Conservation (phyloP, 2,888 invertebrate genomes). For the Mantis religiosa region DNA sequence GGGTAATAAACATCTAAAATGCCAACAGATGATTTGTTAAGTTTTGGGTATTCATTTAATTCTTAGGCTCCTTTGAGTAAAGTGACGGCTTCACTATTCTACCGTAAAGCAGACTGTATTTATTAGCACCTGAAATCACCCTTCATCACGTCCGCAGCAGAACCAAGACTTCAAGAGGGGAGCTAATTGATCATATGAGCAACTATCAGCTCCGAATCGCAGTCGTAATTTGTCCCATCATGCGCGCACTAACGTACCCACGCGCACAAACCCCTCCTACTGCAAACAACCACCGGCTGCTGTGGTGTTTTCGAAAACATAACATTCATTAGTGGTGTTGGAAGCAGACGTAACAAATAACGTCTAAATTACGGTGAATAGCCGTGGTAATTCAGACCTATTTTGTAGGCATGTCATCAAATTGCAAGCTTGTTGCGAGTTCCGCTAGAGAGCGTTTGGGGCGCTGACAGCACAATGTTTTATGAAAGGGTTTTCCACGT, state of each 20-base stretch:
- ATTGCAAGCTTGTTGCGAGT: neutral
- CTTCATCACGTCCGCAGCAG: neutral
- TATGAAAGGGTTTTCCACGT: neutral
- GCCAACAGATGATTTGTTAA: no score
- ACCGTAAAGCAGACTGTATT: no score
- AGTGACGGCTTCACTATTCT: no score
- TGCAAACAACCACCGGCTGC: neutral
- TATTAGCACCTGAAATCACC: no score
- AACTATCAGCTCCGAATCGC: neutral
- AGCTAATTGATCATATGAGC: neutral
- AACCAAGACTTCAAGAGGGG: neutral
- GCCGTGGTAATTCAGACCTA: constrained; percentile 4
- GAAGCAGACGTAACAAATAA: neutral
- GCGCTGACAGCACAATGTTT: neutral
- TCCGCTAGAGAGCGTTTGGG: neutral
- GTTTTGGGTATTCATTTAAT: no score
- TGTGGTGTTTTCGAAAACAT: constrained; percentile 2
- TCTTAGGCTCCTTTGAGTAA: no score
- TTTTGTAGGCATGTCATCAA: constrained; percentile 4
- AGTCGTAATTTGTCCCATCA: neutral
- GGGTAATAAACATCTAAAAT: no score
- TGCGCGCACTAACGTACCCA: neutral
- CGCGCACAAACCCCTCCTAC: neutral
- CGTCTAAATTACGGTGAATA: constrained; percentile 9
- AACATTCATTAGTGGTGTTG: constrained; percentile 9